Conservation (phyloP, 2,888 invertebrate genomes). For the Phengaris alcon region DNA sequence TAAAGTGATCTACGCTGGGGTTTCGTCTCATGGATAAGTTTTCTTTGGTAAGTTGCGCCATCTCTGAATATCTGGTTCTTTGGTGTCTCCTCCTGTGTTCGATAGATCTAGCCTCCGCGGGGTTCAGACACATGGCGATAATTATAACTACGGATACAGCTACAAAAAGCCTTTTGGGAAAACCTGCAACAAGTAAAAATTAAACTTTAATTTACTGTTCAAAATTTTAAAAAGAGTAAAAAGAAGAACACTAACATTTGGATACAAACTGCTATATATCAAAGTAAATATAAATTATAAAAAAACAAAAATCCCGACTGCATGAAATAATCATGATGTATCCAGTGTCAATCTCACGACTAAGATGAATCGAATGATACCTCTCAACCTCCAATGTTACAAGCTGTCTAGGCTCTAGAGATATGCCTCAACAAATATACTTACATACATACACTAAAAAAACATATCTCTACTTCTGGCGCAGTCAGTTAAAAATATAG, state of each 20-base stretch:
- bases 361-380: too few species aligned
- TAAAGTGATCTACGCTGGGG: slow-evolving; percentile 53
- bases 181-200: slow-evolving; percentile 60
- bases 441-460: too few species aligned
- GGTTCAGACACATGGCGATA: slow-evolving; percentile 67
- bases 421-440: too few species aligned
- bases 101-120: slow-evolving; percentile 58
- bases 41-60: slow-evolving; percentile 56
- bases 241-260: too few species aligned
- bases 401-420: too few species aligned
- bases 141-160: slow-evolving; percentile 68
- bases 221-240: not conserved
- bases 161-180: slow-evolving; percentile 76
- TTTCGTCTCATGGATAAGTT: slow-evolving; percentile 48
- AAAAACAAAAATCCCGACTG: too few species aligned
- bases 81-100: slow-evolving; percentile 62
- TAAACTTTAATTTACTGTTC: slow-evolving; percentile 5
- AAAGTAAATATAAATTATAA: not conserved
- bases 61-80: slow-evolving; percentile 49
- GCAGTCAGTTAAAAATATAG: too few species aligned
- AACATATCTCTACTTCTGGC: too few species aligned
- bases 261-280: not conserved
- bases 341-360: too few species aligned
- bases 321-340: too few species aligned
- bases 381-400: too few species aligned